These are phyloP conservation scores for Falco concolor DNA, from an alignment of 2,797 vertebrate genomes.

Conservation along the genomic window DNA sequence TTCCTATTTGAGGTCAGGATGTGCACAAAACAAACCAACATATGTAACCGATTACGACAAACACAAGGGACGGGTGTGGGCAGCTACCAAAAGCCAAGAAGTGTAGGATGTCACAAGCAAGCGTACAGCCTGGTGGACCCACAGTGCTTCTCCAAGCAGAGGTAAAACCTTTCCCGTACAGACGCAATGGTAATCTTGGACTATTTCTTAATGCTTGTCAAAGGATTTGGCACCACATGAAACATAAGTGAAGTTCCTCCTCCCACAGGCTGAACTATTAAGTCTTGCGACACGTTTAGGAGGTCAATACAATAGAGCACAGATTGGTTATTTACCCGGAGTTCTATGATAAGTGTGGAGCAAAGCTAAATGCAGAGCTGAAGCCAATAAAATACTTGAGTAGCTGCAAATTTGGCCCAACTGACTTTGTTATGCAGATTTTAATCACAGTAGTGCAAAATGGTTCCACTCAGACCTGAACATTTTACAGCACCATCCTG, in stretches of 20 bases:
- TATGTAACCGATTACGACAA: conserved; percentile 50
- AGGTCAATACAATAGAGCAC: background rate
- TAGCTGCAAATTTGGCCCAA: background rate
- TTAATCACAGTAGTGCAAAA: background rate
- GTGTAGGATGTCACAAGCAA: conserved; percentile 27
- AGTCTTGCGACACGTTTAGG: background rate
- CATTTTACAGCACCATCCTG: rapidly evolving
- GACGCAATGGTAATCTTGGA: background rate
- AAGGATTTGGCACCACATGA: background rate
- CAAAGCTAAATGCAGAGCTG: background rate
- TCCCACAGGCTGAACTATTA: background rate
- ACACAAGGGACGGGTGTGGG: conserved; percentile 43
- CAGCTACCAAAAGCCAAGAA: conserved; percentile 50
- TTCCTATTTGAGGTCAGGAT: conserved; percentile 32
- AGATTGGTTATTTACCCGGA: background rate
- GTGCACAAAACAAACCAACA: background rate
- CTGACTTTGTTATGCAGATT: background rate
- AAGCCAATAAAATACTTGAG: conserved; percentile 11
- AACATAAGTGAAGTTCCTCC: background rate
- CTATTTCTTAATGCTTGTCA: background rate
- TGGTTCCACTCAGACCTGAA: background rate
- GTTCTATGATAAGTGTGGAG: rapidly evolving
- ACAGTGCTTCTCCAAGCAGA: background rate
- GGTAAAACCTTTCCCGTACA: background rate
- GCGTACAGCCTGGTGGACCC: background rate